Evolutionary conservation across 2,113 vertebrate genomes (phyloP).

Genomic region (Panurus biarmicus): DNA sequence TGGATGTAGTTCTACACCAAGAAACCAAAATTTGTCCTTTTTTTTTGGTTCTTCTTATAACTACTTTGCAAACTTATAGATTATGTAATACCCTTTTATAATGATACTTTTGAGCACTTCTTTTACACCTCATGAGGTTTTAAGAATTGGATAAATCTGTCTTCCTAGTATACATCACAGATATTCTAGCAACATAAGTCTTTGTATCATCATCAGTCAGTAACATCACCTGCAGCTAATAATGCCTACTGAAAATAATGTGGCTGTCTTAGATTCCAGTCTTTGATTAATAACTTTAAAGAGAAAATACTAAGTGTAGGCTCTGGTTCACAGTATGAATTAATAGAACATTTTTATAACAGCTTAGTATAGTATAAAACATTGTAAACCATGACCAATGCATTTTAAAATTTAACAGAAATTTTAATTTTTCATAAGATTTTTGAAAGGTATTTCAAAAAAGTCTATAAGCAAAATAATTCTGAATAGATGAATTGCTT

Average conservation of each 20-base stretch:
- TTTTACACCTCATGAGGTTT: not conserved
- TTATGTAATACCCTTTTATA: not conserved
- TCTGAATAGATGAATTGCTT: not conserved
- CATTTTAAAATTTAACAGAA: not conserved
- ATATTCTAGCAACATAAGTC: not conserved
- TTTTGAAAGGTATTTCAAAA: not conserved
- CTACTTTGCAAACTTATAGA: not conserved
- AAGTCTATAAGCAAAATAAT: not conserved
- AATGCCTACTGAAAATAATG: not conserved
- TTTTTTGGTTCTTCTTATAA: not conserved
- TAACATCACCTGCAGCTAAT: not conserved
- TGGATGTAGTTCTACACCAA: not conserved
- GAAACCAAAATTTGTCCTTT: not conserved
- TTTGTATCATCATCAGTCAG: not conserved
- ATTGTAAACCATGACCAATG: not conserved
- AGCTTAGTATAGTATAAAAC: not conserved
- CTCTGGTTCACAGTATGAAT: not conserved
- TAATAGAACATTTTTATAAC: not conserved
- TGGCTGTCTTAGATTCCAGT: not conserved
- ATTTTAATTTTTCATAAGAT: not conserved
- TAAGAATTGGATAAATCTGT: not conserved
- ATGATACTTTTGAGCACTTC: not conserved
- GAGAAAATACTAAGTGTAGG: not conserved
- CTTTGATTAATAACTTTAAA: not conserved
- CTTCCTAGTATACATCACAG: not conserved